Percentiles rank a stretch among this genome's conserved stretches.
These are phyloP conservation scores for Heliconius eleuchia DNA, from an alignment of 1,140 invertebrate species.

Conservation along the genomic window DNA sequence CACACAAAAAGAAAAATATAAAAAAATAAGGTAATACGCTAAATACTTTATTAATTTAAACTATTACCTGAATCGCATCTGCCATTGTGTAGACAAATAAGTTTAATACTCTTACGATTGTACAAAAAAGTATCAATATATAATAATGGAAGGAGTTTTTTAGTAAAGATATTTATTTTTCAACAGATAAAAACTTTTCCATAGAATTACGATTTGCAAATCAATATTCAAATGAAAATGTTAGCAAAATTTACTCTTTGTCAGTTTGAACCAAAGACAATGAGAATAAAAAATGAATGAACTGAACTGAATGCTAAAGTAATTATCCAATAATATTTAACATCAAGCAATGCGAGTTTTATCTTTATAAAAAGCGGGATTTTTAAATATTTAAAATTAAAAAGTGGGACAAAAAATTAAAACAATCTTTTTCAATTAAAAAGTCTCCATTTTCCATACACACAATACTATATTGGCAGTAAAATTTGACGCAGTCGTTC, in stretches of 20 bases:
- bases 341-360: neutral
- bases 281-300: neutral
- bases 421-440: too few species aligned
- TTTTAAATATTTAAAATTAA: too few species aligned
- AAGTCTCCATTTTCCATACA: too few species aligned
- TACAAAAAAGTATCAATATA: neutral
- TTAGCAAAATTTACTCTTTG: constrained; percentile 1
- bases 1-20: constrained; percentile 35
- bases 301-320: neutral
- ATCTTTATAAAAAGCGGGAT: too few species aligned
- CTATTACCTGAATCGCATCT: constrained; percentile 14
- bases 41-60: neutral
- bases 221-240: constrained; percentile 12
- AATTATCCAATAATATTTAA: neutral
- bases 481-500: too few species aligned
- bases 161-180: neutral
- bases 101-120: neutral
- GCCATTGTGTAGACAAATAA: constrained; percentile 7
- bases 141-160: neutral
- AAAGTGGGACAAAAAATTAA: too few species aligned
- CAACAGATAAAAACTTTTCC: neutral
- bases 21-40: neutral
- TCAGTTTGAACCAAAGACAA: constrained; percentile 8
- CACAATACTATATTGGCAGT: too few species aligned
- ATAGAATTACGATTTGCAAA: neutral